A percentile compares a stretch with the other conserved stretches of the same genome.
Conservation (phyloP, 1,140 invertebrate species). For the Lamellibrachia luymesi region DNA sequence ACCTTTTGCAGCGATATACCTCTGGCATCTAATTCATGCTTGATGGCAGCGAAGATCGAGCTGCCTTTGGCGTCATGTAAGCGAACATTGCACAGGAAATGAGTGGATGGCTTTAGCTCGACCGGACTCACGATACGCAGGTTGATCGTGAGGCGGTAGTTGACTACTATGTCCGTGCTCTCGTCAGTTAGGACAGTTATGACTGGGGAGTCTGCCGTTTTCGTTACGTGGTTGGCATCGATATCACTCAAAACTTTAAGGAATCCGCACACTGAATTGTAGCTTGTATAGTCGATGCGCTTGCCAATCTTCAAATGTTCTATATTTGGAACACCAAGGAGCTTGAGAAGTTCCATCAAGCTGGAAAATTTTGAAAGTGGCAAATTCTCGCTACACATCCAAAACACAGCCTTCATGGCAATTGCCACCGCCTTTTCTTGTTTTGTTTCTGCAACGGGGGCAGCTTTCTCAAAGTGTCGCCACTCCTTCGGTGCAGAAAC, state of each 20-base stretch:
- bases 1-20: neutral
- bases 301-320: no score
- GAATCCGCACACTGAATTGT: no score
- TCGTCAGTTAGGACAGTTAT: no score
- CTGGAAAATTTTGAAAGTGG: neutral
- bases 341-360: neutral
- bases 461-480: neutral
- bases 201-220: no score
- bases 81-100: slow-evolving; percentile 1
- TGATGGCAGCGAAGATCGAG: no score
- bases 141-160: neutral
- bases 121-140: neutral
- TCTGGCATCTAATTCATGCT: neutral
- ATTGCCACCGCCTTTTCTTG: neutral
- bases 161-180: no score
- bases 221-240: no score
- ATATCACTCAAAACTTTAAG: no score
- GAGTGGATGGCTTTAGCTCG: neutral
- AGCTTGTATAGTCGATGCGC: no score
- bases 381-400: neutral
- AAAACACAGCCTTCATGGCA: slow-evolving; percentile 7
- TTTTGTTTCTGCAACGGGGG: neutral
- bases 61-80: no score
- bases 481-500: neutral
- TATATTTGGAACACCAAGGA: no score